Base-by-base conservation (phyloP, 2,888 invertebrate species). In the Synergus laeviventris region DNA sequence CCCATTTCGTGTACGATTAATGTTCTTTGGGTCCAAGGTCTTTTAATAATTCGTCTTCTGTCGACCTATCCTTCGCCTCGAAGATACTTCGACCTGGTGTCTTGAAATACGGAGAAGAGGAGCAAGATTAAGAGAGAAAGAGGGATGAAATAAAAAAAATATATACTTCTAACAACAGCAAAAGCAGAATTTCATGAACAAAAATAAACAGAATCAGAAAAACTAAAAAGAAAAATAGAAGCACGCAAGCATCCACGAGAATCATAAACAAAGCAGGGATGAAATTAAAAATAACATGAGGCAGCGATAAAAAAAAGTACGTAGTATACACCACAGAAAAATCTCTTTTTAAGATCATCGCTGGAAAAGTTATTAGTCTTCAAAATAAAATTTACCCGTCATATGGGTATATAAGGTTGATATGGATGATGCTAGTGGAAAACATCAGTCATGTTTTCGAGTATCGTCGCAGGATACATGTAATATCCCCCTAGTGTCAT, bases 1-100 rank as follows among this genome's bases (percentile, higher is more conserved):
- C 83, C 85, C 85, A 87, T 87, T 89, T 88, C 86, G 85, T 86
- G 86, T 87, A 86, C 87, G 86, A 87, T 88, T 87, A 88, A 89
- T 89, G 86, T 88, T 85, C 87, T 86, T 85, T 84, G 85, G 79
- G 79, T 76, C 75, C 81, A 78, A 80, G 82, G 84, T 82, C 82
- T 83, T 87, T 86, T 86, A 85, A 85, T 85, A 86, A 56, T 75
- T 77, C 74, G 70, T 78, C 45, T 66, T 36, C 3, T 24, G 42
- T 24, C 66, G 24, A 45, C 45, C 45, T 66, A 24, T 66, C 45
- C 24, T 31, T 16, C 45, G 24, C 16, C 11, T 62, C 38, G 18
- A 11, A 38, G 9, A 36, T n/a, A 61, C 21, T 14, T 24, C 8
- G 2, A 42, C 24, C 45, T 45, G 14, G 12, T 64, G 39, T 66